Evolutionary conservation across 1,140 invertebrate species (phyloP), one percentile per base, ranked within the genome.

Genomic region (Chelonus insularis): DNA sequence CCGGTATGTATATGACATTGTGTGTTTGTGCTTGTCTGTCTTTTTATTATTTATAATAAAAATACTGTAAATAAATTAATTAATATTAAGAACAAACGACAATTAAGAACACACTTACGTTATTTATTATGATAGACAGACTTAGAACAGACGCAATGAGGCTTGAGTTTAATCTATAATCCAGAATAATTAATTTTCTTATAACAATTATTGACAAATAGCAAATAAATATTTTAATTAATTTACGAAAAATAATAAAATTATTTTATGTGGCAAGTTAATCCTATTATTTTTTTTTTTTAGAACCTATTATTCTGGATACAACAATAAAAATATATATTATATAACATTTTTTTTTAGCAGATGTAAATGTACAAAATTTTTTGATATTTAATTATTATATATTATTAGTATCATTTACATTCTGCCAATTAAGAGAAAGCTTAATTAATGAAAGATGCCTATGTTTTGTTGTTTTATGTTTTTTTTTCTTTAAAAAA

Each of bases 1-100:
- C 79, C 79, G 78, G 78, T 80, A 80, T 64, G 72, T 64, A 76
- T 70, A 80, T 78, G 72, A 79, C 76, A n/a, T n/a, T n/a, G n/a
- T 70, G 76, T 78, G 74, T 78, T 79, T 81, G 78, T 80, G 78
- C 78, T 80, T 78, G 77, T 81, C 78, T 80, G 77, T 80, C 78
- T 80, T 73, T 74, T 45, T 52, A 34, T 37, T n/a, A 47, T 20
- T 34, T 34, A 34, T 34, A 6, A 34, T 7, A 34, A 34, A 7
- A 34, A 34, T 6, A 34, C 11, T 34, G 32, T 7, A 7, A 7
- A 34, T 34, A 7, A 47, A 47, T 47, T 9, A 21, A 4, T 47
- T 9, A 18, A 6, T 20, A 20, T 9, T 21, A 9, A 20, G n/a
- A n/a, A n/a, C n/a, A n/a, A n/a, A n/a, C n/a, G n/a, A n/a, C n/a